Percentiles rank a stretch among this genome's conserved stretches.
phyloP scores from a whole-genome alignment of 1,140 invertebrate genomes.

The Nebria ingens region DNA sequence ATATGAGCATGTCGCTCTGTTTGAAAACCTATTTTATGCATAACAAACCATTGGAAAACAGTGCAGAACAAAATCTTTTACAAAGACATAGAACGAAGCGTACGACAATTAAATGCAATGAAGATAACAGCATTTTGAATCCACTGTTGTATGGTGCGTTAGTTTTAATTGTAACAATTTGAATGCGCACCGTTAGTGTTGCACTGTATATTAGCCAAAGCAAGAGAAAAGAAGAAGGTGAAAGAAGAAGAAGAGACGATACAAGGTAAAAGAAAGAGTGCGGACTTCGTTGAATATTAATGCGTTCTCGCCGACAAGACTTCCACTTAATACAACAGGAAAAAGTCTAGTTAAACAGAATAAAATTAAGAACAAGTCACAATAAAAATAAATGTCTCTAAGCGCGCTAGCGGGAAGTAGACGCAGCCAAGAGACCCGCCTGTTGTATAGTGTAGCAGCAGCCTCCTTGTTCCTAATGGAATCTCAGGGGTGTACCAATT shows the following conservation, averaged over 20 bases:
- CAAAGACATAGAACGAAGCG: neutral
- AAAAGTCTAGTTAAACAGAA: slow-evolving; percentile 20
- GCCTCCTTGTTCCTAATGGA: slow-evolving; percentile 24
- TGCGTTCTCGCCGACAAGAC: slow-evolving; percentile 12
- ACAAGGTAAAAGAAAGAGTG: neutral
- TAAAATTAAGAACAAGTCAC: slow-evolving; percentile 20
- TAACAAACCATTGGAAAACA: too few relatives aligned
- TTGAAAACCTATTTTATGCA: too few relatives aligned
- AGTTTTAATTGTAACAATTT: slow-evolving; percentile 9
- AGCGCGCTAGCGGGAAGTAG: slow-evolving; percentile 26
- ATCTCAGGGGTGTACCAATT: slow-evolving; percentile 25
- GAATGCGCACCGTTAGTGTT: neutral
- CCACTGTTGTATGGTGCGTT: slow-evolving; percentile 2
- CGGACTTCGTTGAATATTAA: slow-evolving; percentile 16
- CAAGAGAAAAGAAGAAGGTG: neutral
- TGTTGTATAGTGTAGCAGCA: too few relatives aligned
- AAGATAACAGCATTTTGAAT: slow-evolving; percentile 3
- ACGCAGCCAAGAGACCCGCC: too few relatives aligned
- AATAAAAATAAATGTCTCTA: slow-evolving; percentile 22
- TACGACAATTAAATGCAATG: neutral
- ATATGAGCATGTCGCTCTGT: too few relatives aligned
- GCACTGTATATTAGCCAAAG: too few relatives aligned
- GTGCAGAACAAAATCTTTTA: too few relatives aligned
- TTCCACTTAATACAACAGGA: slow-evolving; percentile 15
- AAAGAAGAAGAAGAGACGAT: neutral